Evolutionary conservation across 2,888 invertebrate genomes (phyloP), one percentile per base, ranked within the genome.

Genomic region (Oxyscelio sp.): DNA sequence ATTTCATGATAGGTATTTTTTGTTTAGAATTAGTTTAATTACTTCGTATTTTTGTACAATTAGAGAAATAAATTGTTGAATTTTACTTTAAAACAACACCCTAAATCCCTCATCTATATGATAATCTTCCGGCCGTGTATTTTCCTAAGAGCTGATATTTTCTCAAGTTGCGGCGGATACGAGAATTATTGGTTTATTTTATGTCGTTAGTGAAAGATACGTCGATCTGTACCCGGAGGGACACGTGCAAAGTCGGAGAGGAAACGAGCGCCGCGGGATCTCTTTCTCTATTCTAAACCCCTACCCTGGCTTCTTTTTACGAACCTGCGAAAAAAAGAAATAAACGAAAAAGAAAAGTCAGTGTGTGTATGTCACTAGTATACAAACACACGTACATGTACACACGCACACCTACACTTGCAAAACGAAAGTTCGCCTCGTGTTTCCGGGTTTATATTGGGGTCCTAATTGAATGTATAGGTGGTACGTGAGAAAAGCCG

Each of bases 251-350:
- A 31, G 45, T 50, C 61, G 31, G 59, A 66, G 40, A 78, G 78
- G 78, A 78, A 78, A 83, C 74, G 92, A 92, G 87, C 92, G 87
- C 89, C 91, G 86, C 90, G 92, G 92, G 92, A 93, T 89, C 89
- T 78, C 85, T 82, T 85, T 87, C 83, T 89, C 85, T 88, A 87
- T 89, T 90, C 90, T n/a, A 89, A 88, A 86, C 81, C 79, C 50
- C 82, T 63, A 68, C 65, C 38, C 58, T 15, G 9, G n/a, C n/a
- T 8, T 50, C 50, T 15, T 43, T 34, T 24, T 43, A 45, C 34
- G 65, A 45, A 45, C 40, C 50, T 68, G 68, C 59, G 45, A 78
- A 50, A 50, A 9, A 50, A 31, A 43, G 59, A 54, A 63, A 19
- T 4, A 58, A 27, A 40, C 31, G 22, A 59, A 38, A 22, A 24